Evolutionary conservation across 2,113 vertebrate genomes (phyloP).

Genomic region (Spheniscus mendiculus): DNA sequence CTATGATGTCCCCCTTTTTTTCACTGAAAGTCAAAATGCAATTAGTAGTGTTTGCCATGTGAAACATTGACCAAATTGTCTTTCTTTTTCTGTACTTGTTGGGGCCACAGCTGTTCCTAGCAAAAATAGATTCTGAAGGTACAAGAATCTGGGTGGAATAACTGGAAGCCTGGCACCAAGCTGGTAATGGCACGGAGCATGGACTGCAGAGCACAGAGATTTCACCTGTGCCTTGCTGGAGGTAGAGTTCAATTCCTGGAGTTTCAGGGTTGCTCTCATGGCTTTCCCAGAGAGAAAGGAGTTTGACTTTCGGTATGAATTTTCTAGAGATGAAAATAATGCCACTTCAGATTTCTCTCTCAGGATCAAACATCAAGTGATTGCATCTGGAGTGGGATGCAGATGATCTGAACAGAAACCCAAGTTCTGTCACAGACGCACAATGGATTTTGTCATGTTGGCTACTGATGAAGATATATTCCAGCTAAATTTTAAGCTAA

Average conservation of each 20-base stretch:
- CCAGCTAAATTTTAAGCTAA: neutral
- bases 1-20: neutral
- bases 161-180: neutral
- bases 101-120: neutral
- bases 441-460: neutral
- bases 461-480: neutral
- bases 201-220: neutral
- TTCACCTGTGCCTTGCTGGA: neutral
- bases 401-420: neutral
- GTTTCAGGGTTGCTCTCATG: neutral
- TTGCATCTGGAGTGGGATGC: neutral
- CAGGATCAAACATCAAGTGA: neutral
- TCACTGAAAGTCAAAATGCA: neutral
- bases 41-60: neutral
- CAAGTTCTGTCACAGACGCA: neutral
- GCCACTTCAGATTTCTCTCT: neutral
- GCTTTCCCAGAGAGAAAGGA: neutral
- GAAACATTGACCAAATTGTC: neutral
- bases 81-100: neutral
- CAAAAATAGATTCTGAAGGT: neutral
- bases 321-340: neutral
- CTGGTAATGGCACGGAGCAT: accelerated
- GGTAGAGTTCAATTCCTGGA: neutral
- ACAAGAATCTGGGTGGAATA: neutral
- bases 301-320: neutral